Conservation (phyloP, 2,888 invertebrate genomes). For the Myathropa florea region DNA sequence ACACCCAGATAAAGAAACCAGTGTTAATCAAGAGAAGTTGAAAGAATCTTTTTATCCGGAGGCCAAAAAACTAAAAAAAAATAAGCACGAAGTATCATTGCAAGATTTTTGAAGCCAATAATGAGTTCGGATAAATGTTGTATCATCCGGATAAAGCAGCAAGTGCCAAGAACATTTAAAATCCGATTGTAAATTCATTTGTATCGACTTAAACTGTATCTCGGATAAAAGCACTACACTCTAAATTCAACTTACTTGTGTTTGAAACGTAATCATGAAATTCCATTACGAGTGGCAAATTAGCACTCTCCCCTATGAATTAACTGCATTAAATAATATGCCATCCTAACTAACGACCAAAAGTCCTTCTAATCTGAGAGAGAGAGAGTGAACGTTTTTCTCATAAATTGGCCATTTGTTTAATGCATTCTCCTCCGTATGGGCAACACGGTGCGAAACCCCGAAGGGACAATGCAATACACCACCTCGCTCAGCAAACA, state of each 20-base stretch:
- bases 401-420: slow-evolving; percentile 28
- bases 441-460: not conserved
- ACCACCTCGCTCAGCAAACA: slow-evolving; percentile 11
- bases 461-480: slow-evolving; percentile 1
- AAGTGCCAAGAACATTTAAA: too few relatives aligned
- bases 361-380: not conserved
- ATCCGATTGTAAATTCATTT: too few relatives aligned
- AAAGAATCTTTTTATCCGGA: not conserved
- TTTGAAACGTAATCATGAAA: not conserved
- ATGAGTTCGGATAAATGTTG: too few relatives aligned
- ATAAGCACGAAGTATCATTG: too few relatives aligned
- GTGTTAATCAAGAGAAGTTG: too few relatives aligned
- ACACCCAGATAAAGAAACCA: not conserved
- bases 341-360: not conserved
- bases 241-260: not conserved
- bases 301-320: too few relatives aligned
- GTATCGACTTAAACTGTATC: too few relatives aligned
- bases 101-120: too few relatives aligned
- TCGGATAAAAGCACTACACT: not conserved
- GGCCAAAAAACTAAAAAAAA: not conserved
- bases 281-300: too few relatives aligned
- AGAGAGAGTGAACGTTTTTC: not conserved
- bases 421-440: slow-evolving; percentile 20
- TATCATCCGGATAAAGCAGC: not conserved
- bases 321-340: not conserved